Evolutionary conservation across 2,888 invertebrate genomes (phyloP), one percentile per base, ranked within the genome.

Genomic region (Trichopria drosophilae): DNA sequence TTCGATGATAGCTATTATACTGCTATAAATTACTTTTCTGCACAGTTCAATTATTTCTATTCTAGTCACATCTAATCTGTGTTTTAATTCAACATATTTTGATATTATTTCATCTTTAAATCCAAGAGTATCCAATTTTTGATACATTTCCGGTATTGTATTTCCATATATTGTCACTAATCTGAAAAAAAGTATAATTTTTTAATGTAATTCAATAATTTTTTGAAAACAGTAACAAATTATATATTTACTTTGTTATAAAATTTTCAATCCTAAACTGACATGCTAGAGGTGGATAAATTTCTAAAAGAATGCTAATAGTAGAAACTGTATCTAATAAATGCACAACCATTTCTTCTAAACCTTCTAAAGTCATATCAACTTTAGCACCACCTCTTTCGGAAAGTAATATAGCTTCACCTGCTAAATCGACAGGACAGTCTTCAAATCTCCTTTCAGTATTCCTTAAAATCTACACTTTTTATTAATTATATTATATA

Each of bases 91-190:
- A 0, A 72, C 65, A 23, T 69, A 77, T 26, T 64, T 60, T 1
- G 69, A 64, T 34, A 77, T 73, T 2, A 71, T 72, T 35, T 73
- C 73, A n/a, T 80, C 78, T 0, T 66, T 63, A 23, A 50, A 54
- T 20, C 76, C 78, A 3, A 79, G 60, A 44, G 77, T 73, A 39
- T 80, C 77, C 18, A 88, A 70, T 55, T 80, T 81, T 64, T 84
- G 83, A 68, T 87, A 87, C 51, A 93, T 69, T 59, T 81, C 80
- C 10, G 88, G 85, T 58, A 91, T 81, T 4, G 87, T 84, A 61
- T 81, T 81, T 60, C 89, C 88, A 74, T 93, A 93, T 57, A 90
- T 81, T 55, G 82, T 82, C 56, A 88, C 83, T 73, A 93, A 80
- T 73, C 89, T 90, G 78, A 36, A 78, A 77, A 44, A 57, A 59